Evolutionary conservation across 2,888 invertebrate species (phyloP).

Genomic region (Tinea pellionella): DNA sequence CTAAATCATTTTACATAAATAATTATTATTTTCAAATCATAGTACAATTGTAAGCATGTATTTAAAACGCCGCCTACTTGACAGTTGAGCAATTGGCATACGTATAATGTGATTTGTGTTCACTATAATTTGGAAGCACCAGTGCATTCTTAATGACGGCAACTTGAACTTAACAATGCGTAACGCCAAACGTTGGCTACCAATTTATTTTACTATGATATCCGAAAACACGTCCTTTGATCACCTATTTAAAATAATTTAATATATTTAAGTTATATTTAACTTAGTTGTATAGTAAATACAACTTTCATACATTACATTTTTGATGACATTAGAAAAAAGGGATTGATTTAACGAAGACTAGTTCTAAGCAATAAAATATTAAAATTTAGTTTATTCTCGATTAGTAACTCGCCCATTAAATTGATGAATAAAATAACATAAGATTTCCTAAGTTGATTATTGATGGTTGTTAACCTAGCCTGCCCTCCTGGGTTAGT

Average conservation of each 20-base stretch:
- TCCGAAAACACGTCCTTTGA: background rate
- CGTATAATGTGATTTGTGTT: background rate
- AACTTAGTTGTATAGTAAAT: too few relatives aligned
- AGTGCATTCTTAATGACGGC: constrained; percentile 4
- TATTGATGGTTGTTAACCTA: too few relatives aligned
- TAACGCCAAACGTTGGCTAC: background rate
- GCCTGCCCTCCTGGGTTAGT: too few relatives aligned
- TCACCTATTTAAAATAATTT: background rate
- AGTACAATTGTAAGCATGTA: background rate
- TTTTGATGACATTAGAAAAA: too few relatives aligned
- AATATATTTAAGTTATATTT: too few relatives aligned
- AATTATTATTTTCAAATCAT: background rate
- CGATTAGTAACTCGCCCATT: too few relatives aligned
- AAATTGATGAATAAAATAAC: too few relatives aligned
- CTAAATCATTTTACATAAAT: background rate
- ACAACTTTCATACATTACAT: too few relatives aligned
- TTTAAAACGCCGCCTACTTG: background rate
- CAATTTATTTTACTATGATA: constrained; percentile 2
- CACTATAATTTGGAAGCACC: constrained; percentile 9
- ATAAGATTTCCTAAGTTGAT: too few relatives aligned
- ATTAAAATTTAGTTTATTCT: too few relatives aligned
- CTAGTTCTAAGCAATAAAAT: too few relatives aligned
- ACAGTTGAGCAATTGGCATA: constrained; percentile 2
- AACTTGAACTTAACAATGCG: constrained; percentile 7
- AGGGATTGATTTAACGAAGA: too few relatives aligned